Evolutionary conservation across 2,888 invertebrate species (phyloP).

Genomic region (Pinctada fucata): DNA sequence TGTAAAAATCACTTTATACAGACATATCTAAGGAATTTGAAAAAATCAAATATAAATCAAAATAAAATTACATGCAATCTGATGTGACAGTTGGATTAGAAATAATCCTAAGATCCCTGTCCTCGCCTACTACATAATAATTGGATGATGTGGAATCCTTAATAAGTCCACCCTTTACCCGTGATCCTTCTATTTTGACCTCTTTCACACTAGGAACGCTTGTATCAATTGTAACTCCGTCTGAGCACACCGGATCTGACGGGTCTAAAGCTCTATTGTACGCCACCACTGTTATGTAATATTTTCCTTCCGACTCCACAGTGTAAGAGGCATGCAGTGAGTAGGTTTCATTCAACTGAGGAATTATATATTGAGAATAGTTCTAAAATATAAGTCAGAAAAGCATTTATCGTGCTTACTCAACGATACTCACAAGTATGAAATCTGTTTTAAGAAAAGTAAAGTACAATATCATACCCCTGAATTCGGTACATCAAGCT

Average conservation of each 20-base stretch:
- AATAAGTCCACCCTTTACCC: constrained; percentile 49
- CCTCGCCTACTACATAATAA: constrained; percentile 43
- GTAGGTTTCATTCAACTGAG: constrained; percentile 45
- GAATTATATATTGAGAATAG: not conserved
- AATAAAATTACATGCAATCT: constrained; percentile 44
- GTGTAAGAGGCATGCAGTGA: constrained; percentile 39
- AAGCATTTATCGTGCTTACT: too few relatives aligned
- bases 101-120: constrained; percentile 43
- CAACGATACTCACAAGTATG: too few relatives aligned
- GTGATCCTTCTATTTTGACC: constrained; percentile 45
- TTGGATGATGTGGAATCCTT: constrained; percentile 26
- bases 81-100: constrained; percentile 22
- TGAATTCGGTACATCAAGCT: not conserved
- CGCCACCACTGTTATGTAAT: constrained; percentile 60
- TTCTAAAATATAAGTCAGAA: too few relatives aligned
- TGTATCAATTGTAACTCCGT: constrained; percentile 56
- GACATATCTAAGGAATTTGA: too few relatives aligned
- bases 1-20: too few relatives aligned
- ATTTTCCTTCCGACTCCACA: constrained; percentile 48
- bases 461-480: too few relatives aligned
- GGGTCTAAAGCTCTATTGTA: constrained; percentile 60
- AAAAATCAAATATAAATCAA: too few relatives aligned
- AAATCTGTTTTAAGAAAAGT: too few relatives aligned
- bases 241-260: constrained; percentile 62
- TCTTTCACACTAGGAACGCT: constrained; percentile 40